Base-by-base conservation (phyloP, 1,140 invertebrate genomes). In the Potamilus streckersoni region DNA sequence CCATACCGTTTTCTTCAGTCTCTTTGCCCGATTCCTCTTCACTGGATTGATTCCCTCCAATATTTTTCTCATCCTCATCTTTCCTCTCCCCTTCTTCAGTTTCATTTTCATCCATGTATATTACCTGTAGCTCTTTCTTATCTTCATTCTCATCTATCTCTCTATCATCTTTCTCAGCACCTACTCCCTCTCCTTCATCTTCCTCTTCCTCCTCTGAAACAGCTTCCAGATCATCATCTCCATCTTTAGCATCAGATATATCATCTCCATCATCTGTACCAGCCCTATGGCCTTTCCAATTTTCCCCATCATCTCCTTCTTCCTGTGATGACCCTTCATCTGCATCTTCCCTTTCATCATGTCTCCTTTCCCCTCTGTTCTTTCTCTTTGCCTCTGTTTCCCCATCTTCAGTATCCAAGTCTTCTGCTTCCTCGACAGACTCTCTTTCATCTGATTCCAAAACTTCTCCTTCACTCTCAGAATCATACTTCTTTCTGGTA, bases 151-250 rank as follows among this genome's bases (percentile, higher is more conserved):
- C 38, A 23, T 64, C 68, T 59, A 55, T 17, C n/a, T 67, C 69
- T 20, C 71, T 63, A 63, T 55, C 49, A 57, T 66, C 66, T 27
- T 72, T 62, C 60, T 49, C 56, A 61, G 68, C 63, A n/a, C 8
- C 92, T 79, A 96, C 95, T 74, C 95, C 95, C 79, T 96, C 96
- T 85, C 96, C 95, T 0, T 94, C 95, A 27, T 82, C 80, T 70
- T 74, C 31, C 84, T 82, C 27, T 83, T 82, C 58, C 84, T 84
- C 27, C 79, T 86, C 56, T 83, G 86, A 78, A 80, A 86, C 66
- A 87, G 87, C 80, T 11, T 79, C 74, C 27, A 78, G 75, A 23
- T 82, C 76, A 64, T 80, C 82, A 64, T 83, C 78, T 63, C 74
- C 71, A 31, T 82, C 80, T 66, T 80, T 69, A 58, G 16, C 55